Evolutionary conservation across 1,140 invertebrate genomes (phyloP).

Genomic region (Ericerus pela): DNA sequence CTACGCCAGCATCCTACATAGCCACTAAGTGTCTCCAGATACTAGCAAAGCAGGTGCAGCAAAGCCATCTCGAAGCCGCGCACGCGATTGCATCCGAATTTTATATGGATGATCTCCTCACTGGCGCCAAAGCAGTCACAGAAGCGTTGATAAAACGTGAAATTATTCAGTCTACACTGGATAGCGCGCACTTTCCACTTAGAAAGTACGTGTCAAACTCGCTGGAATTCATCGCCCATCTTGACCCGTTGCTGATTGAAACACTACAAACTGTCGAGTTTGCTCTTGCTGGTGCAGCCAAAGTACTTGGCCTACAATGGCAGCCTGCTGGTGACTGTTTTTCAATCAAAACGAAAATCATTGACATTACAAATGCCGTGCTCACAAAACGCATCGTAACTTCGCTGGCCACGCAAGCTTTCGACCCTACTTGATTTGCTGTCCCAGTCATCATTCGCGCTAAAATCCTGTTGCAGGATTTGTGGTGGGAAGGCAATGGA

Average conservation of each 20-base stretch:
- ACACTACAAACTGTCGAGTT: neutral
- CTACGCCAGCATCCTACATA: neutral
- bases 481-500: conserved; percentile 25
- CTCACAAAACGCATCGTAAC: conserved; percentile 20
- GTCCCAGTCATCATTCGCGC: conserved; percentile 24
- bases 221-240: neutral
- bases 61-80: conserved; percentile 23
- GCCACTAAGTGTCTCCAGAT: neutral
- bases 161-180: neutral
- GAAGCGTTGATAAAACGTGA: neutral
- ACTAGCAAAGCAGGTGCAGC: neutral
- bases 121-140: neutral
- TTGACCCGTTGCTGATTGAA: neutral
- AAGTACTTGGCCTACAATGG: conserved; percentile 19
- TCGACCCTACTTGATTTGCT: conserved; percentile 31
- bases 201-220: conserved; percentile 4
- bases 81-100: conserved; percentile 26
- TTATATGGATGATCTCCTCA: conserved; percentile 33
- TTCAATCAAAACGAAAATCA: conserved; percentile 1
- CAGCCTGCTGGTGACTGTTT: conserved; percentile 17
- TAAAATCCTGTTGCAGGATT: conserved; percentile 31
- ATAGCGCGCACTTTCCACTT: neutral
- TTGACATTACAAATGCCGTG: neutral
- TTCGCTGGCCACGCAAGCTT: conserved; percentile 27
- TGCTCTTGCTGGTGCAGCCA: neutral